Conservation (phyloP, 2,888 invertebrate genomes). For the Gymnosoma rotundatum region DNA sequence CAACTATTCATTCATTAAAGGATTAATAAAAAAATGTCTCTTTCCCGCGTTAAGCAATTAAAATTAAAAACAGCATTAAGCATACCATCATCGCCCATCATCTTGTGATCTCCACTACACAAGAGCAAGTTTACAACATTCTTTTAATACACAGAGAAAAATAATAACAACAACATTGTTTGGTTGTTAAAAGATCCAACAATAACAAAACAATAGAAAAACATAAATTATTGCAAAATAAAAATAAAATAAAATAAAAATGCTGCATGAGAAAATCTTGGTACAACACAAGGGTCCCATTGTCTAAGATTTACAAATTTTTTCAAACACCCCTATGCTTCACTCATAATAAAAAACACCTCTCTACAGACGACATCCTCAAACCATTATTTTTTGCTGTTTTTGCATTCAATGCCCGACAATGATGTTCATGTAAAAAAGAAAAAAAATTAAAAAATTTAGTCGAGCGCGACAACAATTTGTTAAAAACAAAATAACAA, state of each 20-base stretch:
- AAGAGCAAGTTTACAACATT: conserved; percentile 62
- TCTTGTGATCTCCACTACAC: conserved; percentile 29
- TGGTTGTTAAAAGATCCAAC: conserved; percentile 53
- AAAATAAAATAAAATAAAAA: conserved; percentile 8
- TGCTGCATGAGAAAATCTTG: conserved; percentile 16
- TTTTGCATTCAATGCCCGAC: conserved; percentile 32
- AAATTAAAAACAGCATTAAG: not conserved
- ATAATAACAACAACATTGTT: conserved; percentile 10
- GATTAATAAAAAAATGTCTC: too few relatives aligned
- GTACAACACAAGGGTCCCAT: conserved; percentile 37
- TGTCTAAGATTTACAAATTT: conserved; percentile 50
- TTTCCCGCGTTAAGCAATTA: not conserved
- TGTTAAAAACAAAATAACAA: conserved; percentile 72
- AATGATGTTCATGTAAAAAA: conserved; percentile 70
- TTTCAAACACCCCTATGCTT: not conserved
- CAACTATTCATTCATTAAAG: too few relatives aligned
- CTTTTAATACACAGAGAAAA: conserved; percentile 38
- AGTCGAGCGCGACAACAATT: conserved; percentile 81
- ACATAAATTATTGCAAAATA: conserved; percentile 7
- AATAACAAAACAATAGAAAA: conserved; percentile 38
- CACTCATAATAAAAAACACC: not conserved
- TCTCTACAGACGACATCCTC: not conserved
- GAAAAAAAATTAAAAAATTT: conserved; percentile 75
- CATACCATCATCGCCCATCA: conserved; percentile 25
- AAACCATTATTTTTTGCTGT: not conserved